A percentile compares a stretch with the other conserved stretches of the same genome.
These are phyloP conservation scores for Drosophila lacicola DNA, from an alignment of 2,888 invertebrate genomes.

Conservation along the genomic window DNA sequence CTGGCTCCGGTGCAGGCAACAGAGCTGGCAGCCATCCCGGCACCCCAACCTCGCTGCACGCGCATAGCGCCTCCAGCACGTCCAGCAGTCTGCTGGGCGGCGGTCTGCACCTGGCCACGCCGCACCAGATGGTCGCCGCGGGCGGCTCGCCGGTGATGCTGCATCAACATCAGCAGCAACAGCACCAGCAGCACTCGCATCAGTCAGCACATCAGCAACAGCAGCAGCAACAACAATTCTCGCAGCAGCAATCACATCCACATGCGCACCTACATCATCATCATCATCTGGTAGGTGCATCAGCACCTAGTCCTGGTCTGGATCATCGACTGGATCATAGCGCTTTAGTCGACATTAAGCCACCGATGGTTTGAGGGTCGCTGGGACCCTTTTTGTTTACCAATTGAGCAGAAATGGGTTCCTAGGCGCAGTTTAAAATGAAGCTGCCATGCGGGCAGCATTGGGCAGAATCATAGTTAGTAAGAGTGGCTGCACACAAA, in stretches of 20 bases:
- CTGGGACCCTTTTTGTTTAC: conserved; percentile 88
- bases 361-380: conserved; percentile 87
- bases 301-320: conserved; percentile 87
- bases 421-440: conserved; percentile 30
- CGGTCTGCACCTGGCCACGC: conserved; percentile 83
- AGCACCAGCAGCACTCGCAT: conserved; percentile 77
- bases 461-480: conserved; percentile 10
- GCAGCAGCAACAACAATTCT: conserved; percentile 59
- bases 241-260: conserved; percentile 71
- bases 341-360: conserved; percentile 89
- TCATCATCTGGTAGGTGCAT: conserved; percentile 82
- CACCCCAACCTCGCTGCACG: conserved; percentile 82
- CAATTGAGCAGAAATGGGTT: conserved; percentile 75
- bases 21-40: conserved; percentile 83
- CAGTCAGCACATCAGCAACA: conserved; percentile 74
- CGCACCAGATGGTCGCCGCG: conserved; percentile 84
- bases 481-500: conserved; percentile 5
- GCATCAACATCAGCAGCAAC: conserved; percentile 83
- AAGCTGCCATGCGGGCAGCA: conserved; percentile 18
- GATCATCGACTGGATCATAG: conserved; percentile 86
- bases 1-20: conserved; percentile 47
- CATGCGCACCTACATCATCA: conserved; percentile 82
- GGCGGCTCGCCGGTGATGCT: conserved; percentile 84
- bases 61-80: conserved; percentile 74
- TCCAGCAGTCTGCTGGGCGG: conserved; percentile 76